Base-by-base conservation (phyloP, 1,140 invertebrate species). In the Zaprionus vittiger region DNA sequence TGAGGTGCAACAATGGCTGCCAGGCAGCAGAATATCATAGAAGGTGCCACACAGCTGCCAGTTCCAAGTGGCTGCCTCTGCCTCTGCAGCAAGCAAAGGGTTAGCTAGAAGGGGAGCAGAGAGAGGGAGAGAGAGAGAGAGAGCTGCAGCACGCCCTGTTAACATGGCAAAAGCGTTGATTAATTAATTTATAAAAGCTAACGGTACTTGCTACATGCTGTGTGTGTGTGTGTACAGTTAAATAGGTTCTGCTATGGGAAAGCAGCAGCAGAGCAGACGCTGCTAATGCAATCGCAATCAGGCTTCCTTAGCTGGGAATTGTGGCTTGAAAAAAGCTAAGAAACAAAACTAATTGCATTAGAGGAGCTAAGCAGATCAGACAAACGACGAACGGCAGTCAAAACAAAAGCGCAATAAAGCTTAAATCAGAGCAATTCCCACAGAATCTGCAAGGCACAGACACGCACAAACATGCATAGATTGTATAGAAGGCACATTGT, bases 401-500 rank as follows among this genome's bases (percentile, higher is more conserved):
- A 77, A 73, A 77, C 73, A 76, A 64, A 31, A 78, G 49, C 62
- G 63, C 79, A 78, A 54, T 44, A 77, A 76, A 62, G 68, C 79
- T 9, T 72, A 87, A 89, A 89, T 89, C 81, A 81, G 84, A 90
- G 85, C 84, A 72, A 84, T 89, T 89, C 84, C 84, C 84, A 89
- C 84, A 89, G 84, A 90, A 89, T 81, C 81, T 67, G 65, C 62
- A 52, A 80, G 47, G 52, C 47, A 75, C 31, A 62, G 34, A 34
- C 28, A 64, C 47, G 52, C 47, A 79, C 44, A 54, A 31, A 75
- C 38, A 55, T 47, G 41, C 54, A 47, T 47, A 47, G 37, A 17
- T 20, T 17, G 41, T 9, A 17, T 9, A 17, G 41, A 15, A 17
- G 38, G 5, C 22, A 57, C 31, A 41, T 24, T 37, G 60, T 44